phyloP scores from a whole-genome alignment of 2,797 vertebrate species.

The Gorsachius magnificus region DNA sequence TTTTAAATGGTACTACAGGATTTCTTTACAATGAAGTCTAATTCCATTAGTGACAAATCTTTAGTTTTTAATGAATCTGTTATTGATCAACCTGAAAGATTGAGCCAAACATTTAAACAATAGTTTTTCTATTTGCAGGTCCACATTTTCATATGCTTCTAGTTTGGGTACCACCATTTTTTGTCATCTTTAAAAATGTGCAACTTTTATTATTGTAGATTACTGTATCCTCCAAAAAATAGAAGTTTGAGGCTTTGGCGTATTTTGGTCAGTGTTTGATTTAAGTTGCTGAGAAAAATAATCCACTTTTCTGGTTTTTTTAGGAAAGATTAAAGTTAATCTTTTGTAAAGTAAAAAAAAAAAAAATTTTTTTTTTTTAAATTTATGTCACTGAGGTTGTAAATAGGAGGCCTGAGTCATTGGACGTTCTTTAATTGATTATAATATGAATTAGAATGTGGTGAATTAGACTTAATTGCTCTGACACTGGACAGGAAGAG shows the following conservation, averaged over 20 bases:
- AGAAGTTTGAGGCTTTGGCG: background rate
- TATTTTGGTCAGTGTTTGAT: background rate
- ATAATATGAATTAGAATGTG: no score
- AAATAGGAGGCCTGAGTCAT: background rate
- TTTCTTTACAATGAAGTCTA: background rate
- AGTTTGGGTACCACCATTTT: background rate
- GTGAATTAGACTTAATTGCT: background rate
- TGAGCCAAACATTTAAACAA: background rate
- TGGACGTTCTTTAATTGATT: background rate
- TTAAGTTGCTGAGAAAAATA: background rate
- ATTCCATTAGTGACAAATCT: background rate
- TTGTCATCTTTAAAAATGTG: background rate
- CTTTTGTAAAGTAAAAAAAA: background rate
- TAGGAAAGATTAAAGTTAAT: background rate
- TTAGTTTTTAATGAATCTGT: background rate
- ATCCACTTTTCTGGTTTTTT: background rate
- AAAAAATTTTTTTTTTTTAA: background rate
- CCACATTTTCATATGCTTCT: background rate
- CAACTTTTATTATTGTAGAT: background rate
- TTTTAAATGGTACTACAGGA: background rate
- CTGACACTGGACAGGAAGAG: background rate
- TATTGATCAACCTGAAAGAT: background rate
- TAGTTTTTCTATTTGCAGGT: background rate
- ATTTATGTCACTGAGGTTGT: background rate
- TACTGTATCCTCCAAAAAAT: background rate